Percentiles rank a stretch among this genome's conserved stretches.
These are phyloP conservation scores for Mus pahari DNA, from an alignment of 2,113 vertebrate genomes.

Conservation along the genomic window DNA sequence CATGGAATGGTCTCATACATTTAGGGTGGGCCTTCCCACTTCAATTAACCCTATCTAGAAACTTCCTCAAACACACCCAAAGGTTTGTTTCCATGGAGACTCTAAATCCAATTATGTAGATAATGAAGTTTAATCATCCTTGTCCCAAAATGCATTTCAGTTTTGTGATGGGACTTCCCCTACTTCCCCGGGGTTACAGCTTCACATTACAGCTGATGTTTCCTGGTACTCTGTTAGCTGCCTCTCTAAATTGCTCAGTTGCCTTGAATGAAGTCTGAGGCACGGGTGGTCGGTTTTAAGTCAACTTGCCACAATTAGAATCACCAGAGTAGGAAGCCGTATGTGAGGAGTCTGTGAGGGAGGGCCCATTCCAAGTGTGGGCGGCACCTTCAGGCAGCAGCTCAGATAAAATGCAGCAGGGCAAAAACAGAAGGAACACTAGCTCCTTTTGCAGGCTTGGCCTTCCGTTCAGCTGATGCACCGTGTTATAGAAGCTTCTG, in stretches of 20 bases:
- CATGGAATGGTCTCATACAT: too few species aligned
- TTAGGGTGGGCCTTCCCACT: background rate
- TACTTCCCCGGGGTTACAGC: background rate
- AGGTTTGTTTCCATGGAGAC: background rate
- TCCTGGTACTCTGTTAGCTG: background rate
- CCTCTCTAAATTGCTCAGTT: background rate
- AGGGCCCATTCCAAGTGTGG: background rate
- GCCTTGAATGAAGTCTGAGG: background rate
- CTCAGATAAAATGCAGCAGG: background rate
- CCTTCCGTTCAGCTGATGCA: background rate
- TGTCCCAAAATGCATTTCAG: background rate
- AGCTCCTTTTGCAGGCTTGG: too few species aligned
- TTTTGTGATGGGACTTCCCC: constrained; percentile 25
- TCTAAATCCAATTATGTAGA: background rate
- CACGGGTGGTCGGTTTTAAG: background rate
- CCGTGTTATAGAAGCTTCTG: too few species aligned
- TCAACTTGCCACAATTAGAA: background rate
- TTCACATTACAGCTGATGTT: background rate
- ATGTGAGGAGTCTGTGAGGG: background rate
- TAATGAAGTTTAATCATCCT: background rate
- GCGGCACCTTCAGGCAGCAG: background rate
- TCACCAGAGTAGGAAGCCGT: background rate
- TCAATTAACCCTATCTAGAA: background rate
- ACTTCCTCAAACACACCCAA: background rate
- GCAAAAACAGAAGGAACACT: background rate